Evolutionary conservation across 2,797 vertebrate genomes (phyloP), one percentile per base, ranked within the genome.

Genomic region (Peromyscus attwateri): DNA sequence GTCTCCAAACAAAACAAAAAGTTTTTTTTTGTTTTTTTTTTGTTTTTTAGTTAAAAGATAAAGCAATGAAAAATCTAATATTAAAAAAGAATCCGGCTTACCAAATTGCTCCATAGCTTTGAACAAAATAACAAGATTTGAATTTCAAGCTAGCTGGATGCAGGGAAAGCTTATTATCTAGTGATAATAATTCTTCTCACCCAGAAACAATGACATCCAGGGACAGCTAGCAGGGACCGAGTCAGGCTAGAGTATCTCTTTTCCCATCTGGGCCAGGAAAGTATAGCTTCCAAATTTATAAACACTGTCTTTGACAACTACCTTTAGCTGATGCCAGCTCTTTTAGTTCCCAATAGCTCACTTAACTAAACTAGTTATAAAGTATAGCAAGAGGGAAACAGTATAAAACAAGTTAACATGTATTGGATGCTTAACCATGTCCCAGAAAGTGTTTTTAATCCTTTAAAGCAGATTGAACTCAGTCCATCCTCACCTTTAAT

Each of bases 281-380:
- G 75, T 6, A 77, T 14, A 77, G 46, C 84, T 73, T n/a, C 87
- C 80, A 55, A 57, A 92, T 79, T 16, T 66, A 46, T 71, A 91
- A 94, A 95, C 57, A 57, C 27, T 88, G 4, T 70, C 46, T 93
- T 77, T 88, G 85, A 64, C 81, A 77, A 89, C 84, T 87, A 81
- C 52, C 46, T 87, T 57, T 76, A 17, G 0, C 25, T 75, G 91
- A 80, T 49, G 49, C 60, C 29, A 34, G 19, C 10, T 84, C 10
- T 84, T 66, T 94, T 71, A 55, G 7, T 40, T 80, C 66, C 83
- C 79, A 64, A 1, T 46, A 83, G 64, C 43, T 66, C 37, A 81
- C 40, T 11, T 64, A 49, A 92, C 2, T 55, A 37, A 66, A 60
- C 55, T 73, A 83, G 62, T 62, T 84, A 70, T 0, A 55, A 82